Conservation (phyloP, 2,888 invertebrate species). For the Melikaiella ostensackeni region DNA sequence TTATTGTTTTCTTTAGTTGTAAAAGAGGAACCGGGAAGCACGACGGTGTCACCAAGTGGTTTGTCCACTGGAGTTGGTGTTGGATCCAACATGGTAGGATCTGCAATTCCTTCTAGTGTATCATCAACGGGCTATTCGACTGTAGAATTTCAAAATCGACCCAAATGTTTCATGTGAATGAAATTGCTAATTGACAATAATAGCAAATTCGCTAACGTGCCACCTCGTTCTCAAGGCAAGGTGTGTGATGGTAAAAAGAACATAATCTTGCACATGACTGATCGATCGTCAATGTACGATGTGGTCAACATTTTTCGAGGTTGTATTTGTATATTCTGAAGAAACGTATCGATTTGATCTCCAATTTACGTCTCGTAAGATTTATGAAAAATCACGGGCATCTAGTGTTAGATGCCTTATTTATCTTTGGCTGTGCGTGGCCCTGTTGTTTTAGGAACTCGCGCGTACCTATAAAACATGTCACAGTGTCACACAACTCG, state of each 20-base stretch:
- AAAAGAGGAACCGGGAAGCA: conserved; percentile 73
- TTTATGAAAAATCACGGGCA: conserved; percentile 12
- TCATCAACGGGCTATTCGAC: conserved; percentile 68
- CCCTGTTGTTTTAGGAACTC: conserved; percentile 11
- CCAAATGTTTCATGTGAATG: conserved; percentile 8
- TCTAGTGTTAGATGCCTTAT: conserved; percentile 26
- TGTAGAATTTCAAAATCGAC: conserved; percentile 70
- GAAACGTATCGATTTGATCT: conserved; percentile 30
- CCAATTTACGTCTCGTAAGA: conserved; percentile 15
- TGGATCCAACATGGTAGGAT: conserved; percentile 67
- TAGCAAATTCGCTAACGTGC: background rate
- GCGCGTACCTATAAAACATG: background rate
- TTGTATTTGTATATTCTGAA: conserved; percentile 20
- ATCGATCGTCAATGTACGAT: background rate
- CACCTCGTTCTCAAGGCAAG: background rate
- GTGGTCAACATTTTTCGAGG: background rate
- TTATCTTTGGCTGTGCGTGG: conserved; percentile 38
- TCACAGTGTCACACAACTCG: background rate
- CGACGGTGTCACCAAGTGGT: conserved; percentile 64
- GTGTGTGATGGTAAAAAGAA: conserved; percentile 2
- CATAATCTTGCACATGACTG: conserved; percentile 5
- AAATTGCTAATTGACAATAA: background rate
- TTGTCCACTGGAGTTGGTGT: conserved; percentile 64
- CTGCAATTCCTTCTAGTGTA: conserved; percentile 66
- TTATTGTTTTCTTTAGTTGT: conserved; percentile 62